phyloP scores from a whole-genome alignment of 1,140 invertebrate genomes.

The Drosophila truncata region DNA sequence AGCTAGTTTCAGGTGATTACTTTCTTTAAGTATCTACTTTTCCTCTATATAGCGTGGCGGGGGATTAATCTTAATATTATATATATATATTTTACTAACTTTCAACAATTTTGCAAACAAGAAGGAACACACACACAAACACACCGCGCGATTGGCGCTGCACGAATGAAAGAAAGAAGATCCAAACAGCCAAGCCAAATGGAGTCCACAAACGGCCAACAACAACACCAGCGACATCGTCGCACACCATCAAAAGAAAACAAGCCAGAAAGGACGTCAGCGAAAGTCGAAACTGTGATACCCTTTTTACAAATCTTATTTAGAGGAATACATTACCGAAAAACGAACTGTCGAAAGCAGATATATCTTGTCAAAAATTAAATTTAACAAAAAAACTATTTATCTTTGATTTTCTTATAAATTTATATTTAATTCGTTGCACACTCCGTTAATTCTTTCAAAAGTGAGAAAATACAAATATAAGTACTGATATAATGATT shows the following conservation, averaged over 20 bases:
- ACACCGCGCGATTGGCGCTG: slow-evolving; percentile 76
- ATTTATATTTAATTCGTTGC: background rate
- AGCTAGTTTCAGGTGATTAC: background rate
- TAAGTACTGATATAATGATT: background rate
- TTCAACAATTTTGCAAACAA: slow-evolving; percentile 54
- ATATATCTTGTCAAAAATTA: background rate
- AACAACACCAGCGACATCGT: slow-evolving; percentile 14
- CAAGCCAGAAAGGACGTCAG: slow-evolving; percentile 21
- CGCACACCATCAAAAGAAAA: slow-evolving; percentile 51
- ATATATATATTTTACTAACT: slow-evolving; percentile 15
- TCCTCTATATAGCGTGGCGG: background rate
- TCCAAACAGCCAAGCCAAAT: slow-evolving; percentile 72
- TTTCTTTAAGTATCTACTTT: background rate
- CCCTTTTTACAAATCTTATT: background rate
- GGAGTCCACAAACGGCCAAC: slow-evolving; percentile 63
- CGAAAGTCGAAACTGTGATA: background rate
- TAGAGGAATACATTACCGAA: background rate
- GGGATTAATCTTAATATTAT: slow-evolving; percentile 1
- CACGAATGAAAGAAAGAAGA: slow-evolving; percentile 76
- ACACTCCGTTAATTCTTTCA: background rate
- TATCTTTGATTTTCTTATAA: background rate
- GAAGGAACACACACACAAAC: slow-evolving; percentile 63
- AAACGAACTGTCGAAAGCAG: background rate
- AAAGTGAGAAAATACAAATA: background rate
- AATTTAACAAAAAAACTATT: background rate